A percentile compares a stretch with the other conserved stretches of the same genome.
Evolutionary conservation across 2,113 vertebrate genomes (phyloP).

Genomic region (Trematocara macrostoma): DNA sequence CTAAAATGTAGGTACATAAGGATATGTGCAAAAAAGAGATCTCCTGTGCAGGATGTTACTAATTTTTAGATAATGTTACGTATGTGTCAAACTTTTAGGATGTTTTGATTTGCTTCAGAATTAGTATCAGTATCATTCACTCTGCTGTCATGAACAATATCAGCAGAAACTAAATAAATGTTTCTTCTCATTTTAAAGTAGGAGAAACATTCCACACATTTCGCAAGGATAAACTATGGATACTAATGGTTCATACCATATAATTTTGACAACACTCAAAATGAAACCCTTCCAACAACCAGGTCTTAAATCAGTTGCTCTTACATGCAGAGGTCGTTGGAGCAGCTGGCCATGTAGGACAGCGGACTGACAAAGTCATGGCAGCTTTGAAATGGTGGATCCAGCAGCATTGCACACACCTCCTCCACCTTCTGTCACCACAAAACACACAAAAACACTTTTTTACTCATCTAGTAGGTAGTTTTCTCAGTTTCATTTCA

Average conservation of each 20-base stretch:
- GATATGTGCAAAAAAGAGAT: background rate
- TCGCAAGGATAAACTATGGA: background rate
- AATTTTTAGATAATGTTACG: background rate
- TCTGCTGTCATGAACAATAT: background rate
- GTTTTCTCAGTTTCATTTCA: background rate
- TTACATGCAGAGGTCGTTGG: constrained; percentile 94
- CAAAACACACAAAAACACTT: background rate
- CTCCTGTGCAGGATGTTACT: background rate
- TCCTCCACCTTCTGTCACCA: constrained; percentile 74
- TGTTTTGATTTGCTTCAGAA: background rate
- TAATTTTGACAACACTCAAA: background rate
- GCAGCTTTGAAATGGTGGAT: constrained; percentile 82
- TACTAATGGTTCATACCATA: background rate
- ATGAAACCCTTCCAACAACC: background rate
- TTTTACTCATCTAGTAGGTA: background rate
- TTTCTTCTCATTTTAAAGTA: background rate
- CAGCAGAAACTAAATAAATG: background rate
- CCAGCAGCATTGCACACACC: constrained; percentile 76
- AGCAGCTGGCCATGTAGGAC: constrained; percentile 90
- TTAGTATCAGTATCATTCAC: background rate
- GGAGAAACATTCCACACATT: background rate
- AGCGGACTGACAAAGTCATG: constrained; percentile 90
- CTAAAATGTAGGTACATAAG: background rate
- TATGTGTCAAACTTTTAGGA: background rate
- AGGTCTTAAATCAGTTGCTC: constrained; percentile 19